Evolutionary conservation across 37 sponge, comb jelly and placozoan species (phyloP).

Genomic region (Mnemiopsis leidyi): DNA sequence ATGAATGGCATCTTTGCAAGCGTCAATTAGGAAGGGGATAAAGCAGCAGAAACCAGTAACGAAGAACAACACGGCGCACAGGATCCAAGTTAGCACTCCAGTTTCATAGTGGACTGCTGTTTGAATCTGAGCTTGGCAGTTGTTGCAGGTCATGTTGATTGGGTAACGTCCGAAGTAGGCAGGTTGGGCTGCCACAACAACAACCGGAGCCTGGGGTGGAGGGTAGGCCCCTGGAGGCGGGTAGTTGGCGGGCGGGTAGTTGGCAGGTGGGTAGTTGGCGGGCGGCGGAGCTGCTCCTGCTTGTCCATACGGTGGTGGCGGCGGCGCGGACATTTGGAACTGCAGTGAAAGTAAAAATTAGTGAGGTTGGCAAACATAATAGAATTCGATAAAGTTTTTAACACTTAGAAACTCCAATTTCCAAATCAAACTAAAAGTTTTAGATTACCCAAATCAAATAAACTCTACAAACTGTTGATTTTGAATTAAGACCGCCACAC

Average conservation of each 20-base stretch:
- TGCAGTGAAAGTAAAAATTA: too few species aligned
- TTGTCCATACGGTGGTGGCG: neutral
- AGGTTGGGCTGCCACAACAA: neutral
- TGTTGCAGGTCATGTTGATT: neutral
- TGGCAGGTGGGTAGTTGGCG: neutral
- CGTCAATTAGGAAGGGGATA: slow-evolving; percentile 31
- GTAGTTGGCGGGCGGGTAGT: neutral
- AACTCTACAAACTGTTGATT: too few species aligned
- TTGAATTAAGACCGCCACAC: too few species aligned
- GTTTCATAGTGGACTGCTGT: neutral
- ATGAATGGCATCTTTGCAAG: neutral
- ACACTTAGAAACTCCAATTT: too few species aligned
- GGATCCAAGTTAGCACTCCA: neutral
- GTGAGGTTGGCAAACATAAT: too few species aligned
- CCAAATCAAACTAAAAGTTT: too few species aligned
- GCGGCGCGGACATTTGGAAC: too few species aligned
- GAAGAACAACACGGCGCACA: slow-evolving; percentile 7
- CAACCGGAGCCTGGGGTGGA: neutral
- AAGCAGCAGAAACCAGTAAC: neutral
- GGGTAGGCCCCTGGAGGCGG: neutral
- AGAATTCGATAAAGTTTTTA: too few species aligned
- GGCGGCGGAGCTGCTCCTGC: neutral
- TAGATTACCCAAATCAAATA: too few species aligned
- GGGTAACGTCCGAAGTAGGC: neutral
- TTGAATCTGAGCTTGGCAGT: neutral